Evolutionary conservation across 2,113 vertebrate genomes (phyloP).

Genomic region (Columbina picui): DNA sequence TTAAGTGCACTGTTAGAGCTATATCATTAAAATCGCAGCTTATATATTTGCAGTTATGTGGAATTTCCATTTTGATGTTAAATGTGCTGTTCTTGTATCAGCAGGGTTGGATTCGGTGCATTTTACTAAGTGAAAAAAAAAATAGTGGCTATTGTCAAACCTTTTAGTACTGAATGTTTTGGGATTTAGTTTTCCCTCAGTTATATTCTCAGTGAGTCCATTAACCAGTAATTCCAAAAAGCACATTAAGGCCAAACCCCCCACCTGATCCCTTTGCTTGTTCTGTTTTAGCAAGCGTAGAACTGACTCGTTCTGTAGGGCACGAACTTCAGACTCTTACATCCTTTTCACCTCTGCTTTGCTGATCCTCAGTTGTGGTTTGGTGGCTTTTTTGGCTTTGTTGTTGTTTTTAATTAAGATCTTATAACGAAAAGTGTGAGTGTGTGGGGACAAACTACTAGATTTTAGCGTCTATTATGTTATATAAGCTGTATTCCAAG

Average conservation of each 20-base stretch:
- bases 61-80: neutral
- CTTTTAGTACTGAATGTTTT: neutral
- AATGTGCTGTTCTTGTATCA: neutral
- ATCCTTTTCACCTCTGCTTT: neutral
- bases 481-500: neutral
- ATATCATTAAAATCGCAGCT: neutral
- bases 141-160: rapidly evolving
- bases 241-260: neutral
- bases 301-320: neutral
- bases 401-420: neutral
- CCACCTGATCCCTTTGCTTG: neutral
- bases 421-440: neutral
- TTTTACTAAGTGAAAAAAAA: neutral
- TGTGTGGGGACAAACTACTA: neutral
- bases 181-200: neutral
- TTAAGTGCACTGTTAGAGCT: neutral
- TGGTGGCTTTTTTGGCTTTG: neutral
- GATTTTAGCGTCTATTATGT: neutral
- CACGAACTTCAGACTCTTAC: neutral
- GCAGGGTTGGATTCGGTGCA: neutral
- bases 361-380: neutral
- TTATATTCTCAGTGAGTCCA: neutral
- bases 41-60: rapidly evolving
- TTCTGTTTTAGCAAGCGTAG: neutral
- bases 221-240: neutral